These are phyloP conservation scores for Leptopilina drosophilae DNA, from an alignment of 2,888 invertebrate genomes.

Conservation along the genomic window DNA sequence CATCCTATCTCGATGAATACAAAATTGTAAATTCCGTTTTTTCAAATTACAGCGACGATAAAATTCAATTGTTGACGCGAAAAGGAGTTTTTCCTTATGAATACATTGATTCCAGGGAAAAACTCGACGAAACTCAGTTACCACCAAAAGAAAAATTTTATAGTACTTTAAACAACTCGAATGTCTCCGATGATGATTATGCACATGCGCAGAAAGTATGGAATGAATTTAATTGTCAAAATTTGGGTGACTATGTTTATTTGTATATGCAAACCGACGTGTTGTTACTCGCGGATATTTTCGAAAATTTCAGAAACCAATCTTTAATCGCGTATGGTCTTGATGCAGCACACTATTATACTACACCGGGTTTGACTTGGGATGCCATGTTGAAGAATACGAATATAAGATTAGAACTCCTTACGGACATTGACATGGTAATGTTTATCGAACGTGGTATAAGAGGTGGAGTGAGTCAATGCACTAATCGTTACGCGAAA, in stretches of 20 bases:
- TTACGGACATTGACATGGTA: constrained; percentile 17
- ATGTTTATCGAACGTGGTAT: constrained; percentile 14
- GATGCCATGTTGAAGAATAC: constrained; percentile 54
- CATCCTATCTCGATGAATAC: background rate
- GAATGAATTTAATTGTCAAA: background rate
- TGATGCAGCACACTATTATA: constrained; percentile 48
- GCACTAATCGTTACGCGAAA: constrained; percentile 46
- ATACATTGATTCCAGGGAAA: constrained; percentile 5
- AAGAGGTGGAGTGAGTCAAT: background rate
- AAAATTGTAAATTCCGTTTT: background rate
- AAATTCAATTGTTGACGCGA: background rate
- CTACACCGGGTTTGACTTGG: constrained; percentile 49
- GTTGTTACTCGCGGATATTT: constrained; percentile 41
- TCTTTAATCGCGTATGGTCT: constrained; percentile 45
- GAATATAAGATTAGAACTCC: constrained; percentile 30
- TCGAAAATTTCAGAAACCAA: constrained; percentile 46
- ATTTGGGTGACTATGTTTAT: background rate
- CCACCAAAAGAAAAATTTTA: background rate
- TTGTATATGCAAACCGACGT: background rate
- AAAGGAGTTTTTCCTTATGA: constrained; percentile 25
- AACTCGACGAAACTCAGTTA: background rate
- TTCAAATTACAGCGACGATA: background rate
- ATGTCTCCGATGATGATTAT: background rate
- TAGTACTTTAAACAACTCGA: constrained; percentile 4
- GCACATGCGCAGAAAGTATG: background rate